Percentiles rank a stretch among this genome's conserved stretches.
phyloP scores from a whole-genome alignment of 1,140 invertebrate species.

The Procambarus clarkii region DNA sequence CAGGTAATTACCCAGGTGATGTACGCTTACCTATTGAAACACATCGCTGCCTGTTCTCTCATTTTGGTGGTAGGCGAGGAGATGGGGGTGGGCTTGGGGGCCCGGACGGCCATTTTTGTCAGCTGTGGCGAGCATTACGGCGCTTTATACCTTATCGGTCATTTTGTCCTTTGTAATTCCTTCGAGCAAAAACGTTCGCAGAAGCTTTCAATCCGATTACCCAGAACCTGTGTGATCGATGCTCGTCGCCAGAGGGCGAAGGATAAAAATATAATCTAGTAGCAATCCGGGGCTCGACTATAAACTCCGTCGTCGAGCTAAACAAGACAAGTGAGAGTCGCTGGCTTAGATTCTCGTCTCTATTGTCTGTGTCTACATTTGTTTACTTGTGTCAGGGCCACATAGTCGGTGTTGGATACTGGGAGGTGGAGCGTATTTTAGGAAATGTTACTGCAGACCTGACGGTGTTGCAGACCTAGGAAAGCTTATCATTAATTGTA shows the following conservation, averaged over 20 bases:
- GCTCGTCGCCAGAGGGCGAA: not conserved
- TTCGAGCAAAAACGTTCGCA: not conserved
- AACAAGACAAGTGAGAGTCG: constrained; percentile 20
- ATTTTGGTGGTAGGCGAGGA: not conserved
- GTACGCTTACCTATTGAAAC: constrained; percentile 31
- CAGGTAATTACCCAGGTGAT: constrained; percentile 32
- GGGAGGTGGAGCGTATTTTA: no score
- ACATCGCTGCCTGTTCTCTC: constrained; percentile 41
- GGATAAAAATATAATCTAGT: not conserved
- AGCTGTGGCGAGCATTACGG: no score
- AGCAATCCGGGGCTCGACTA: constrained; percentile 4
- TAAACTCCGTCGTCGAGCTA: constrained; percentile 5
- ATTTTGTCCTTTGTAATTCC: not conserved
- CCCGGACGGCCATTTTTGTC: constrained; percentile 38
- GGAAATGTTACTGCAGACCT: no score
- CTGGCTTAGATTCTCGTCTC: not conserved
- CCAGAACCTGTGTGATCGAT: not conserved
- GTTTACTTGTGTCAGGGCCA: no score
- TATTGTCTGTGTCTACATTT: no score
- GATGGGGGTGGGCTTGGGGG: not conserved
- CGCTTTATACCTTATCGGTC: not conserved
- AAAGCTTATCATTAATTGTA: no score
- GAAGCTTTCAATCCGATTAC: no score
- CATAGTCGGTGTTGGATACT: no score
- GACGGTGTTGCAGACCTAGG: no score